Conservation (phyloP, 2,888 invertebrate species). For the Rhagonycha fulva region DNA sequence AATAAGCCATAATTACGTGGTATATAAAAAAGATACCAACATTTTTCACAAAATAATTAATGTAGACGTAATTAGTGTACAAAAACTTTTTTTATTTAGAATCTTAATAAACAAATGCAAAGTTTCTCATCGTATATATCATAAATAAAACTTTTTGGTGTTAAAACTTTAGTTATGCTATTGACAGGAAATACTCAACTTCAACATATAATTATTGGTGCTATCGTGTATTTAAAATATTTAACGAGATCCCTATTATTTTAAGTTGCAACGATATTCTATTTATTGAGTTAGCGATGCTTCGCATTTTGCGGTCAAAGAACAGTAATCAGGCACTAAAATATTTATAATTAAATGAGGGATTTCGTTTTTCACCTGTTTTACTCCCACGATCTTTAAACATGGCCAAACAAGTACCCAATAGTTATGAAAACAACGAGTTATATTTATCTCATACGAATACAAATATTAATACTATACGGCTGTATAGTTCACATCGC, state of each 20-base stretch:
- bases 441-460: conserved; percentile 35
- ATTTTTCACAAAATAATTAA: neutral
- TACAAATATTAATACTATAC: conserved; percentile 31
- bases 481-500: conserved; percentile 15
- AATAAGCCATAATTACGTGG: neutral
- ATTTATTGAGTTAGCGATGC: conserved; percentile 13
- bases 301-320: conserved; percentile 12
- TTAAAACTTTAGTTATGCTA: neutral
- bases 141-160: neutral
- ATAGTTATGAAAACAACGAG: conserved; percentile 34
- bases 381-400: conserved; percentile 33
- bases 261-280: conserved; percentile 19
- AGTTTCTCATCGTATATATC: neutral
- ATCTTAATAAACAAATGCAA: neutral
- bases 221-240: conserved; percentile 19
- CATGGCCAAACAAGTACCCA: conserved; percentile 35
- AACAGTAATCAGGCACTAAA: conserved; percentile 25
- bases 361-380: conserved; percentile 21
- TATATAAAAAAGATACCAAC: neutral
- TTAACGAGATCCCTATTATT: conserved; percentile 12
- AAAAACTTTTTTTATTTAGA: neutral
- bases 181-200: neutral
- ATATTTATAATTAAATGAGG: conserved; percentile 24
- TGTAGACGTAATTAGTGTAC: neutral
- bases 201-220: conserved; percentile 8